Conservation (phyloP, 30 jellyfish, hydroid and myxozoan genomes). For the Hydractinia echinata region DNA sequence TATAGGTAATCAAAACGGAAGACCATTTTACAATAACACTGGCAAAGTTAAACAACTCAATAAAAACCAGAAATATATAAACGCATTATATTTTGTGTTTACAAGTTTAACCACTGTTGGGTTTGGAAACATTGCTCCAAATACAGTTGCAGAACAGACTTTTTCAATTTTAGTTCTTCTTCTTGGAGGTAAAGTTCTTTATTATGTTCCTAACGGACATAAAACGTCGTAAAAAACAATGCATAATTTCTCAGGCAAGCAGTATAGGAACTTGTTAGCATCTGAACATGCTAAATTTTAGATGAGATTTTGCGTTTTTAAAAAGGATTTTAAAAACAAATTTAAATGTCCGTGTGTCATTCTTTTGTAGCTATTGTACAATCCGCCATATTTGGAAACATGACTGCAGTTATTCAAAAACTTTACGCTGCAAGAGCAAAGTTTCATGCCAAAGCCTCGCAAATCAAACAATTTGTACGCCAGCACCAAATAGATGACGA, state of each 20-base stretch:
- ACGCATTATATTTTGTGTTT: conserved; percentile 70
- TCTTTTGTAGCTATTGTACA: conserved; percentile 68
- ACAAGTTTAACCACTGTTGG: conserved; percentile 92
- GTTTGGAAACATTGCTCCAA: conserved; percentile 90
- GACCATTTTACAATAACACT: conserved; percentile 49
- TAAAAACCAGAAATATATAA: conserved; percentile 52
- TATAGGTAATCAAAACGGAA: conserved; percentile 74
- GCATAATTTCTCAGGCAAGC: no score
- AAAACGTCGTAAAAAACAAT: no score
- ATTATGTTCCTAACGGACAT: no score
- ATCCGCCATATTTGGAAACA: conserved; percentile 95
- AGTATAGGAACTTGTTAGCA: no score
- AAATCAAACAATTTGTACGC: conserved; percentile 79
- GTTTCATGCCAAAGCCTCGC: conserved; percentile 82
- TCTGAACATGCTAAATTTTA: no score
- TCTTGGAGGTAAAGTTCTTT: conserved; percentile 67
- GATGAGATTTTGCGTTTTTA: no score
- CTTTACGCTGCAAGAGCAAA: conserved; percentile 87
- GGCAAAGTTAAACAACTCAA: not conserved
- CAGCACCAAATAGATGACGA: conserved; percentile 88
- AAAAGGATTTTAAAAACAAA: not conserved
- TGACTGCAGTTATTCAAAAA: conserved; percentile 95
- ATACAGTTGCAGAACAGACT: conserved; percentile 76
- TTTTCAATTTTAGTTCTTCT: conserved; percentile 77
- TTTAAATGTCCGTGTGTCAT: not conserved